Percentiles rank a stretch among this genome's conserved stretches.
Conservation (phyloP, 2,888 invertebrate genomes). For the Parelbella ahira region DNA sequence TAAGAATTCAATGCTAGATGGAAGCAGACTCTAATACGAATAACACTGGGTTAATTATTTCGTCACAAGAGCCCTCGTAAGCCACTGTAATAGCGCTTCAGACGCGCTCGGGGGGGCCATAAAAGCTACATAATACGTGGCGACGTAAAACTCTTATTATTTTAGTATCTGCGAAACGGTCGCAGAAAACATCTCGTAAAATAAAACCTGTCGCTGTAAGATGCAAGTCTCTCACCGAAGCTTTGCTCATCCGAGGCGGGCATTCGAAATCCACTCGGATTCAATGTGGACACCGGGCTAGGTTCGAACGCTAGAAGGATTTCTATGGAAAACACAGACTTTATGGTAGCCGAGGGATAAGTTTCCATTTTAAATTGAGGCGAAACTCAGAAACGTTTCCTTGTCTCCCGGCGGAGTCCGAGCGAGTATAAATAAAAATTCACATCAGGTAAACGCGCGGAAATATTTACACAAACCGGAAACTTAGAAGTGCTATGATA, state of each 20-base stretch:
- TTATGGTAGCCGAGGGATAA: conserved; percentile 77
- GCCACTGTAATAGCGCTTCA: conserved; percentile 72
- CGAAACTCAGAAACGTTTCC: conserved; percentile 73
- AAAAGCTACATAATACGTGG: conserved; percentile 77
- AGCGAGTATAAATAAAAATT: conserved; percentile 71
- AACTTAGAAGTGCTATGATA: conserved; percentile 34
- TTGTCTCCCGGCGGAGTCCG: conserved; percentile 64
- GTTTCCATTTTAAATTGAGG: conserved; percentile 79
- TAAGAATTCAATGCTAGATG: conserved; percentile 50
- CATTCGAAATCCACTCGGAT: conserved; percentile 71
- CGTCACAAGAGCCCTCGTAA: conserved; percentile 74
- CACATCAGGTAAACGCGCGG: conserved; percentile 61
- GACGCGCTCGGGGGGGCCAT: conserved; percentile 65
- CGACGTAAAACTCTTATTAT: conserved; percentile 78
- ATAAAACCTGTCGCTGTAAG: conserved; percentile 66
- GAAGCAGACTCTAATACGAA: conserved; percentile 62
- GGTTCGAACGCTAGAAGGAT: conserved; percentile 70
- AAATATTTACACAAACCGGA: conserved; percentile 69
- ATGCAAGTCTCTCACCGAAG: conserved; percentile 55
- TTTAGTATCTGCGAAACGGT: conserved; percentile 78
- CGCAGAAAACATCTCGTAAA: conserved; percentile 75
- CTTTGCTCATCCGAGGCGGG: conserved; percentile 55
- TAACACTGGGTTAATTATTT: conserved; percentile 75
- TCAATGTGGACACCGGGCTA: conserved; percentile 69
- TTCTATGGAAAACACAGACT: conserved; percentile 79